phyloP scores from a whole-genome alignment of 2,888 invertebrate genomes.

The Leptothorax acervorum region DNA sequence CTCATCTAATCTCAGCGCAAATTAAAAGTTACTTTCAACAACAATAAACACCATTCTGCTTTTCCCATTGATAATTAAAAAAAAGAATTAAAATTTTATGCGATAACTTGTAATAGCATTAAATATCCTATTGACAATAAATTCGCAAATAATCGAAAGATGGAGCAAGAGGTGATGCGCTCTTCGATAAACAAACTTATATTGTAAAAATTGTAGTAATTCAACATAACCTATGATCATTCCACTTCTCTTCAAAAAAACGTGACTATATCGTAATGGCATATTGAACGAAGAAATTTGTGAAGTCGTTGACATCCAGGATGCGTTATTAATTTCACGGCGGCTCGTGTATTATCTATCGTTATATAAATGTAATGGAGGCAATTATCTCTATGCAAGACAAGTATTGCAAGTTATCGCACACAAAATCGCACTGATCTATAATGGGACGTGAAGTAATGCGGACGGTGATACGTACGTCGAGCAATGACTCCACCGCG shows the following conservation, averaged over 20 bases:
- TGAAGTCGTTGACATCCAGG: neutral
- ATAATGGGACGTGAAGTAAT: constrained; percentile 39
- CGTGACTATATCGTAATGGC: constrained; percentile 6
- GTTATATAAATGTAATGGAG: constrained; percentile 63
- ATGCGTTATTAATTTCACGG: constrained; percentile 50
- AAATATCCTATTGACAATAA: neutral
- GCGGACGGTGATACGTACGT: constrained; percentile 72
- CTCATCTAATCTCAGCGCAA: neutral
- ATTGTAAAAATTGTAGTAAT: constrained; percentile 2
- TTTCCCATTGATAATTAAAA: neutral
- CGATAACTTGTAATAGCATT: no score
- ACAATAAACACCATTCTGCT: neutral
- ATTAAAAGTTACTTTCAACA: constrained; percentile 27
- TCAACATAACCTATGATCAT: constrained; percentile 60
- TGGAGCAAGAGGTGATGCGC: neutral
- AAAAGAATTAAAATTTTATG: constrained; percentile 7
- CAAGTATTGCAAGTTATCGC: constrained; percentile 25
- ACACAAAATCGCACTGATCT: constrained; percentile 45
- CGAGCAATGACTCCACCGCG: constrained; percentile 73
- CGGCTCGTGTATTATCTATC: neutral
- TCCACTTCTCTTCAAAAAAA: neutral
- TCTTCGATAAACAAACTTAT: neutral
- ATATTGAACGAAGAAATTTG: neutral
- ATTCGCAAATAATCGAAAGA: neutral
- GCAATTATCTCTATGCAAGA: constrained; percentile 40